Evolutionary conservation across 2,888 invertebrate species (phyloP).

Genomic region (Pristionchus entomophagus): DNA sequence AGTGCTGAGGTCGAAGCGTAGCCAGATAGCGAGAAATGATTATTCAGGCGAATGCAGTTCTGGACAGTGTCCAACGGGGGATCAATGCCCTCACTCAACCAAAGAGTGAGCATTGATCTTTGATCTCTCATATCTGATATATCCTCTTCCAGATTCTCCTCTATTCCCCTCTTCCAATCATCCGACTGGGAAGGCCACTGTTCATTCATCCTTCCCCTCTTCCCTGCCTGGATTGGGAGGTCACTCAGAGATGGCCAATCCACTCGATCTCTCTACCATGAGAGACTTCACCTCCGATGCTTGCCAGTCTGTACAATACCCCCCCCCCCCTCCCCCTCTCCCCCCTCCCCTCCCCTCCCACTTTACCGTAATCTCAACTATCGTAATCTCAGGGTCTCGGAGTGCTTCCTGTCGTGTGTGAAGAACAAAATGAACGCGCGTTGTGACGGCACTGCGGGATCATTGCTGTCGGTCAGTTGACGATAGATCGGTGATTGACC

Average conservation of each 20-base stretch:
- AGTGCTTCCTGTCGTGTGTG: slow-evolving; percentile 41
- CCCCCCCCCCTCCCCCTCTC: too few species aligned
- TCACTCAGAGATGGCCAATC: background rate
- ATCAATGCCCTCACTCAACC: slow-evolving; percentile 18
- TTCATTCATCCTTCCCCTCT: background rate
- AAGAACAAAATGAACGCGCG: slow-evolving; percentile 39
- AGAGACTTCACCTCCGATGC: slow-evolving; percentile 40
- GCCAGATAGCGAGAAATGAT: background rate
- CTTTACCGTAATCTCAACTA: background rate
- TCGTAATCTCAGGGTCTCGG: slow-evolving; percentile 13
- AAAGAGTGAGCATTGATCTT: background rate
- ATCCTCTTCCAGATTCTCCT: background rate
- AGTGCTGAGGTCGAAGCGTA: background rate
- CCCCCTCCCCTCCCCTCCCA: too few species aligned
- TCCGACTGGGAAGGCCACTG: background rate
- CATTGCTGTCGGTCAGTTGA: slow-evolving; percentile 36
- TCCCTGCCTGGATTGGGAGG: slow-evolving; percentile 2
- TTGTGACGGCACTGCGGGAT: slow-evolving; percentile 43
- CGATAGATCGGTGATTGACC: background rate
- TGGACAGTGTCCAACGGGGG: background rate
- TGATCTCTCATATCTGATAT: background rate
- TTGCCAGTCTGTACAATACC: slow-evolving; percentile 36
- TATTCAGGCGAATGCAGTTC: background rate
- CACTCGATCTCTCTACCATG: slow-evolving; percentile 23
- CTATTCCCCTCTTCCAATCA: background rate